Conservation (phyloP, 2,797 vertebrate genomes). For the Zalophus californianus region DNA sequence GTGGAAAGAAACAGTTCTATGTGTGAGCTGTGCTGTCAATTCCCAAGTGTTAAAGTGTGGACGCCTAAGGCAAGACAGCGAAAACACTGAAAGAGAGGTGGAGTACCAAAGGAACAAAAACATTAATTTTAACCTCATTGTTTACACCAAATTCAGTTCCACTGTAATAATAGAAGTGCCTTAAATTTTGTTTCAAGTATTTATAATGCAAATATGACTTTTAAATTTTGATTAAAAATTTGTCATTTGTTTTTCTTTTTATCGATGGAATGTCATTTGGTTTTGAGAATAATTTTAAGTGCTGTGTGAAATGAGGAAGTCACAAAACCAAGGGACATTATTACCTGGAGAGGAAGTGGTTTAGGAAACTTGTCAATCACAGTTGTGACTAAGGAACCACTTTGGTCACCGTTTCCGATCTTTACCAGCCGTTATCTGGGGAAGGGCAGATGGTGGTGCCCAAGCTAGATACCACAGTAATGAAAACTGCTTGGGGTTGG, state of each 20-base stretch:
- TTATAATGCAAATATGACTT: background rate
- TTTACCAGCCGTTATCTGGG: constrained; percentile 72
- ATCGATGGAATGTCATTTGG: background rate
- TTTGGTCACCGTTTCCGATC: constrained; percentile 70
- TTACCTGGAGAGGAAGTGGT: constrained; percentile 83
- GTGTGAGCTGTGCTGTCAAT: constrained; percentile 19
- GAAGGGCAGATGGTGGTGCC: constrained; percentile 28
- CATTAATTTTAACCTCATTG: constrained; percentile 14
- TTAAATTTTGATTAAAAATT: background rate
- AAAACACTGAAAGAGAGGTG: constrained; percentile 44
- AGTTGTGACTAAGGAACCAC: constrained; percentile 68
- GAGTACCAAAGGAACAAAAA: background rate
- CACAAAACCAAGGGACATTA: constrained; percentile 66
- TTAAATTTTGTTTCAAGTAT: constrained; percentile 11
- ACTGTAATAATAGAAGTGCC: background rate
- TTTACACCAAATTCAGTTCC: background rate
- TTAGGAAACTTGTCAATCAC: constrained; percentile 82
- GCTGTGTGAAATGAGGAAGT: constrained; percentile 69
- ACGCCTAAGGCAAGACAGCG: constrained; percentile 25
- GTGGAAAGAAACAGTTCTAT: background rate
- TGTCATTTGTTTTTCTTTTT: background rate
- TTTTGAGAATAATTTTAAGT: constrained; percentile 45
- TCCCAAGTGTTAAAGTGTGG: constrained; percentile 1
- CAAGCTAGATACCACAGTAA: background rate
- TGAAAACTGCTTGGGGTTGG: constrained; percentile 41